A percentile compares a stretch with the other conserved stretches of the same genome.
These are phyloP conservation scores for Rhopalosiphum padi DNA, from an alignment of 1,140 invertebrate genomes.

Conservation along the genomic window DNA sequence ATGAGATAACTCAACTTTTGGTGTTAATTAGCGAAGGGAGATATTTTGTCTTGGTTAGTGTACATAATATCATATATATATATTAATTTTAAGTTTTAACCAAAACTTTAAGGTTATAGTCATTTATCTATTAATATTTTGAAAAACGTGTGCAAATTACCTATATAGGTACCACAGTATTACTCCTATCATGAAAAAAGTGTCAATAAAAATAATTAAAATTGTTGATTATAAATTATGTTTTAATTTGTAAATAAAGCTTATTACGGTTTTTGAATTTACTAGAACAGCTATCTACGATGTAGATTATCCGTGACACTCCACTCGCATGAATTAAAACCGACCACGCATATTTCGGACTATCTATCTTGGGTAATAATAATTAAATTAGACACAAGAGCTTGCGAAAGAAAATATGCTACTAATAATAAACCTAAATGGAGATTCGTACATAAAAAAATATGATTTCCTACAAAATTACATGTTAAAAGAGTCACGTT, in stretches of 20 bases:
- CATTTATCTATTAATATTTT: slow-evolving; percentile 1
- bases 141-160: neutral
- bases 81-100: neutral
- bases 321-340: neutral
- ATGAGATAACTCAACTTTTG: slow-evolving; percentile 29
- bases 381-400: slow-evolving; percentile 11
- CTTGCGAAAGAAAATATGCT: neutral
- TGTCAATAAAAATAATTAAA: no score
- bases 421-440: slow-evolving; percentile 25
- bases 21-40: slow-evolving; percentile 1
- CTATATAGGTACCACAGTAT: neutral
- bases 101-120: neutral
- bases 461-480: slow-evolving; percentile 30
- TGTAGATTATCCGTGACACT: neutral
- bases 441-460: neutral
- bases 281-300: neutral
- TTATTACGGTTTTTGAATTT: neutral
- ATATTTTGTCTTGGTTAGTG: neutral
- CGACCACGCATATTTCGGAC: neutral
- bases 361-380: neutral
- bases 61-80: neutral
- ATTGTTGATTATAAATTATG: neutral
- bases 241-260: neutral
- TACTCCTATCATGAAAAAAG: no score
- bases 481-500: slow-evolving; percentile 45